Conservation (phyloP, 2,113 vertebrate genomes). For the Onychostruthus taczanowskii region DNA sequence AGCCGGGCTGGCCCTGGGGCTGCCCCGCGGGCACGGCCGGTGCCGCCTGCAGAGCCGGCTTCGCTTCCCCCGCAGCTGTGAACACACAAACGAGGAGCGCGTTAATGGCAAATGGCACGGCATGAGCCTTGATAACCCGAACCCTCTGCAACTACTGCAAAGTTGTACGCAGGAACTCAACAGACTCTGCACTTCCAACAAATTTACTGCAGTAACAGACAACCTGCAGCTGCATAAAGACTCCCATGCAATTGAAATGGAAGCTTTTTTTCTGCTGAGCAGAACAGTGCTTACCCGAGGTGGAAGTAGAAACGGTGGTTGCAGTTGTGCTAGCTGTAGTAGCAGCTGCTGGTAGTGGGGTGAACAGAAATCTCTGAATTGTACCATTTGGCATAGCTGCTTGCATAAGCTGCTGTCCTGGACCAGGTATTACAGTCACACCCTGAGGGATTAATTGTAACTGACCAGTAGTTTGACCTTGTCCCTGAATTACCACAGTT, state of each 20-base stretch:
- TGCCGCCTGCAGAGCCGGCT: slow-evolving; percentile 39
- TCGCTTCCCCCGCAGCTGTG: slow-evolving; percentile 72
- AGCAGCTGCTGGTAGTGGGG: slow-evolving; percentile 82
- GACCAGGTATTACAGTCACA: slow-evolving; percentile 90
- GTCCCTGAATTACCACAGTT: slow-evolving; percentile 97
- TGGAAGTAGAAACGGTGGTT: slow-evolving; percentile 81
- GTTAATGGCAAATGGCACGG: not conserved
- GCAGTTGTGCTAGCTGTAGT: slow-evolving; percentile 70
- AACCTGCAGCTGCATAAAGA: not conserved
- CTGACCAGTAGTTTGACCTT: slow-evolving; percentile 97
- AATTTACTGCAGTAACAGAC: not conserved
- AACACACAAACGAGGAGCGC: slow-evolving; percentile 17
- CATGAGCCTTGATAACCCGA: not conserved
- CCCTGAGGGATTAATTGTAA: slow-evolving; percentile 96
- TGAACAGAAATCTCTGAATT: slow-evolving; percentile 97
- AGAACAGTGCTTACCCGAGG: slow-evolving; percentile 78
- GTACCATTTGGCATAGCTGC: slow-evolving; percentile 98
- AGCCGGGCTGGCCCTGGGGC: slow-evolving; percentile 60
- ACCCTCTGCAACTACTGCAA: not conserved
- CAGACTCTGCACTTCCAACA: not conserved
- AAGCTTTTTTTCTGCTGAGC: not conserved
- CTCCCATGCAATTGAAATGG: fast-evolving
- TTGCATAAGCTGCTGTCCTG: slow-evolving; percentile 98
- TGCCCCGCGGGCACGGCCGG: slow-evolving; percentile 22
- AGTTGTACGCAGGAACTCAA: not conserved